These are phyloP conservation scores for Rhopilema esculentum DNA, from an alignment of 30 jellyfish, hydroid and myxozoan genomes.

Conservation along the genomic window DNA sequence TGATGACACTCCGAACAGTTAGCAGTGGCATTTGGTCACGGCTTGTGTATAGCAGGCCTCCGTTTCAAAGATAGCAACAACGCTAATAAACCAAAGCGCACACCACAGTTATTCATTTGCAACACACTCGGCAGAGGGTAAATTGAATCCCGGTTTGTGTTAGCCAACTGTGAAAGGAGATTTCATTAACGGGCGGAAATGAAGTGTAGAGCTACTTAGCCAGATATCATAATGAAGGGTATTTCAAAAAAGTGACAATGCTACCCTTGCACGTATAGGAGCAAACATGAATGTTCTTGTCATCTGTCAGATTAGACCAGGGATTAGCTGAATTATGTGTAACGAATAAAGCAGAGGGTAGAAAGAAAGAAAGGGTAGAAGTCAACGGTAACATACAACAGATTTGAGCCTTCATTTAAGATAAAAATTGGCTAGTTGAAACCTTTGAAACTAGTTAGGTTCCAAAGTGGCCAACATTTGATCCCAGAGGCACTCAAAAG, in stretches of 20 bases:
- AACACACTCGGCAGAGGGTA: constrained; percentile 30
- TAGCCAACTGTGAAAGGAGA: constrained; percentile 67
- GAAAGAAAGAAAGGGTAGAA: not conserved
- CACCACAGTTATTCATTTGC: constrained; percentile 68
- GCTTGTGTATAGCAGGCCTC: constrained; percentile 20
- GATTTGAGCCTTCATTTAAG: not conserved
- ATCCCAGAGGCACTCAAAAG: not conserved
- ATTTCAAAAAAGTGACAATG: constrained; percentile 47
- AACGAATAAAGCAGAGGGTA: constrained; percentile 44
- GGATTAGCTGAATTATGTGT: constrained; percentile 14
- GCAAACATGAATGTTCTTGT: constrained; percentile 3
- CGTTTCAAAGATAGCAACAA: constrained; percentile 21
- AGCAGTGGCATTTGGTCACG: not conserved
- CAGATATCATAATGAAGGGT: constrained; percentile 38
- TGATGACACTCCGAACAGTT: not conserved
- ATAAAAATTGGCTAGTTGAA: not conserved
- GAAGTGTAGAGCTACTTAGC: constrained; percentile 68
- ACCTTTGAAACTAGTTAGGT: not conserved
- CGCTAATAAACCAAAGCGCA: constrained; percentile 36
- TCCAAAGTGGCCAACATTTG: not conserved
- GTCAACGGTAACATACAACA: not conserved
- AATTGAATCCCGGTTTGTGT: constrained; percentile 60
- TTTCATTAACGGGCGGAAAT: constrained; percentile 80
- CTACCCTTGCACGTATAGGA: constrained; percentile 23
- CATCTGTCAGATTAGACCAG: constrained; percentile 54